phyloP scores from a whole-genome alignment of 2,797 vertebrate species.

The Hydrocynus forskahlii region DNA sequence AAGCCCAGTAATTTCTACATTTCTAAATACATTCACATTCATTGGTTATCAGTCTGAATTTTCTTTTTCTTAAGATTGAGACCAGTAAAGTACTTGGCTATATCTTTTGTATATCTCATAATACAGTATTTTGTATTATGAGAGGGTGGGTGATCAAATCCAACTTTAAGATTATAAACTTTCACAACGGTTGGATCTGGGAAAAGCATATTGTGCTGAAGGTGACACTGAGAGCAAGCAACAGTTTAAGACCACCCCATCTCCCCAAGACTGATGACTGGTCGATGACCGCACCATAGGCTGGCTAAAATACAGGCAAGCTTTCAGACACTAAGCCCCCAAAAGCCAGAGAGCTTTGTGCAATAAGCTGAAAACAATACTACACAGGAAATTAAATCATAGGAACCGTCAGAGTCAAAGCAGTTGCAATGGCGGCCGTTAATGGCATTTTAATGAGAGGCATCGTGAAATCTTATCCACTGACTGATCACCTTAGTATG shows the following conservation, averaged over 20 bases:
- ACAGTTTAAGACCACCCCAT: background rate
- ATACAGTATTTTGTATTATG: too few species aligned
- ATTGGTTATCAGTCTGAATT: background rate
- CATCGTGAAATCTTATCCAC: constrained; percentile 62
- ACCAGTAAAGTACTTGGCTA: background rate
- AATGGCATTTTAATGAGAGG: constrained; percentile 66
- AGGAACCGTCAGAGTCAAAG: constrained; percentile 58
- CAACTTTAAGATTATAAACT: background rate
- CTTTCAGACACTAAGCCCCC: constrained; percentile 36
- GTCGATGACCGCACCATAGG: constrained; percentile 17
- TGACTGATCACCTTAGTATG: constrained; percentile 56
- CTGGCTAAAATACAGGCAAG: constrained; percentile 3
- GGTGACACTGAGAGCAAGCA: constrained; percentile 25
- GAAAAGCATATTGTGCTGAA: background rate
- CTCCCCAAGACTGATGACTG: constrained; percentile 9
- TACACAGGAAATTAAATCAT: constrained; percentile 69
- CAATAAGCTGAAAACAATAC: constrained; percentile 59
- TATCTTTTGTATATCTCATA: too few species aligned
- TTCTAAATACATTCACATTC: background rate
- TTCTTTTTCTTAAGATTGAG: background rate
- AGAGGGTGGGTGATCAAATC: background rate
- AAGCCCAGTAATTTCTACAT: constrained; percentile 28
- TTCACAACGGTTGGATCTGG: too few species aligned
- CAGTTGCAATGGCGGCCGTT: constrained; percentile 61
- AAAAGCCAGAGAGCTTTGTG: constrained; percentile 51